These are phyloP conservation scores for Phalacrocorax brasilianus DNA, from an alignment of 2,113 vertebrate species.

Conservation along the genomic window DNA sequence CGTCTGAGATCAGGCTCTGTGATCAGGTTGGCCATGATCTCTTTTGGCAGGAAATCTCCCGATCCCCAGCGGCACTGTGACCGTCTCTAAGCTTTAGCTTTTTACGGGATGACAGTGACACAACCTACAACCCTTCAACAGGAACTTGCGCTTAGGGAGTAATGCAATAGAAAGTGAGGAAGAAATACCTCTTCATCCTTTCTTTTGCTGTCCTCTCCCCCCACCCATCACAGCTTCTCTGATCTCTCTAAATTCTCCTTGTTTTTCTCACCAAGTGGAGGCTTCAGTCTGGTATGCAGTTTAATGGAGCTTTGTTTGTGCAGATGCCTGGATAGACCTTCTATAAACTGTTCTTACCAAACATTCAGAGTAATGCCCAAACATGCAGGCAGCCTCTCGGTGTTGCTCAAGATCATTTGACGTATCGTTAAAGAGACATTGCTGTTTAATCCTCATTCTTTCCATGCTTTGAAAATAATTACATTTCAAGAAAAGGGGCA, in stretches of 20 bases:
- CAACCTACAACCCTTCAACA: background rate
- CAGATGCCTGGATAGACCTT: background rate
- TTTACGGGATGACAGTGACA: background rate
- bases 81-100: background rate
- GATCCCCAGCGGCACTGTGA: background rate
- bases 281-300: background rate
- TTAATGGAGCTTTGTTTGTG: background rate
- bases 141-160: background rate
- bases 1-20: background rate
- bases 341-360: background rate
- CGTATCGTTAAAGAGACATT: background rate
- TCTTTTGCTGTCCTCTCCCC: background rate
- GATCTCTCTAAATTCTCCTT: background rate
- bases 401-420: conserved; percentile 22
- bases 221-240: background rate
- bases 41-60: background rate
- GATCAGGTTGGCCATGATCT: background rate
- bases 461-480: background rate
- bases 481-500: background rate
- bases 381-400: background rate
- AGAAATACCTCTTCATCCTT: background rate
- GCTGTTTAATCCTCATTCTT: background rate
- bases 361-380: background rate
- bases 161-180: background rate
- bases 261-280: background rate